Evolutionary conservation across 2,113 vertebrate genomes (phyloP), one percentile per base, ranked within the genome.

Genomic region (Oostethus manadensis): DNA sequence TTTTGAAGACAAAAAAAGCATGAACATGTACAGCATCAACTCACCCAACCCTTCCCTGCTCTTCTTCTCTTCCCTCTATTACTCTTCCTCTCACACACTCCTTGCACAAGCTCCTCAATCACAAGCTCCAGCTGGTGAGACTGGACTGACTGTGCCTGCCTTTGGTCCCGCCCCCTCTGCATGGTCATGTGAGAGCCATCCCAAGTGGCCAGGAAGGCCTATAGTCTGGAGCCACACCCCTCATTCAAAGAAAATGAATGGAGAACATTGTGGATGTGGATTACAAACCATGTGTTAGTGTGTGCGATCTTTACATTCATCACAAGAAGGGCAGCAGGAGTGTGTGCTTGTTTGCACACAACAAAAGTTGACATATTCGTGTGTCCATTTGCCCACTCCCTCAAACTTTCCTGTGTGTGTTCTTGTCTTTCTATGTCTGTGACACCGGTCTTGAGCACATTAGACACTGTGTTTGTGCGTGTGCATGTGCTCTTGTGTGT

Each of bases 111-210:
- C 56, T 59, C 64, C 83, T 81, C 82, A 84, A 81, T 87, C 84
- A 85, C 78, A 55, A 83, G 78, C 79, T 84, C 66, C 86, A 91
- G 88, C 87, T 88, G 86, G 79, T 79, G 71, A 74, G 71, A 59
- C 72, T 62, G 61, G 23, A 68, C 73, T 73, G 71, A 18, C 68
- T 73, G 70, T 84, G 60, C 43, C 59, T 61, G 49, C 42, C 20
- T 20, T 46, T 45, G 74, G 66, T 40, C 20, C 56, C 56, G 84
- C 86, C 81, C 85, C 51, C 90, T 86, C 68, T 23, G 8, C 13
- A 18, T 0, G 1, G 79, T 88, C 88, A 90, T 51, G 62, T 91
- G 90, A 89, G 73, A 20, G 5, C 26, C 76, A 57, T 74, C 79
- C 74, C 78, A 50, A 70, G 78, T 62, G 83, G 80, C 80, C 70